phyloP scores from a whole-genome alignment of 2,888 invertebrate genomes.

The Lasioglossum lativentre region DNA sequence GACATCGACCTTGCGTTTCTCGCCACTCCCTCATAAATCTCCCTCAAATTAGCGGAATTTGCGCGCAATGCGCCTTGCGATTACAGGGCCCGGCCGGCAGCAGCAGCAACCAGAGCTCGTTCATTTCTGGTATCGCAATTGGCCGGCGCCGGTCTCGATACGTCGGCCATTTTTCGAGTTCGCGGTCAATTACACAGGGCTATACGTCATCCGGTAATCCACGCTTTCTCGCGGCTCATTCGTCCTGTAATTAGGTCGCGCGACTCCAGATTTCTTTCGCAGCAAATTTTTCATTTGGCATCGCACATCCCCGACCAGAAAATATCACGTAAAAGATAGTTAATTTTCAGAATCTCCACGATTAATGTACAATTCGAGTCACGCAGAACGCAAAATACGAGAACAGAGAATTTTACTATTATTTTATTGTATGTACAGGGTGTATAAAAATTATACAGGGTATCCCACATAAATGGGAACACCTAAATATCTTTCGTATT shows the following conservation, averaged over 20 bases:
- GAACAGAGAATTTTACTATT: neutral
- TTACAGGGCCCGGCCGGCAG: slow-evolving; percentile 25
- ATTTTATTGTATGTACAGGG: neutral
- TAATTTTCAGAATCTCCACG: neutral
- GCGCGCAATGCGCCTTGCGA: slow-evolving; percentile 25
- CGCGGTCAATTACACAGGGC: neutral
- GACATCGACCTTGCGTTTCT: slow-evolving; percentile 41
- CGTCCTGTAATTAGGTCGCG: neutral
- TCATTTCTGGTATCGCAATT: slow-evolving; percentile 35
- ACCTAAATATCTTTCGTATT: too few species aligned
- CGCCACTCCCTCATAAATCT: slow-evolving; percentile 37
- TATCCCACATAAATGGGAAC: too few species aligned
- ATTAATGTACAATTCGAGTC: neutral
- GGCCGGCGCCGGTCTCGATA: slow-evolving; percentile 10
- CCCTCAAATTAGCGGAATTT: slow-evolving; percentile 50
- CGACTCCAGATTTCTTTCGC: neutral
- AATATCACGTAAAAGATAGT: neutral
- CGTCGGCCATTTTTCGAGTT: neutral
- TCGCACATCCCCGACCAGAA: too few species aligned
- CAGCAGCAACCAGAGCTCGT: neutral
- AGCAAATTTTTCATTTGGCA: neutral
- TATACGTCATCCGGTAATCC: neutral
- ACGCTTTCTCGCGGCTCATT: neutral
- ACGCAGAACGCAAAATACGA: too few species aligned
- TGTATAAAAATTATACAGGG: too few species aligned